These are phyloP conservation scores for Clusia tigrina DNA, from an alignment of 2,888 invertebrate genomes.

Conservation along the genomic window DNA sequence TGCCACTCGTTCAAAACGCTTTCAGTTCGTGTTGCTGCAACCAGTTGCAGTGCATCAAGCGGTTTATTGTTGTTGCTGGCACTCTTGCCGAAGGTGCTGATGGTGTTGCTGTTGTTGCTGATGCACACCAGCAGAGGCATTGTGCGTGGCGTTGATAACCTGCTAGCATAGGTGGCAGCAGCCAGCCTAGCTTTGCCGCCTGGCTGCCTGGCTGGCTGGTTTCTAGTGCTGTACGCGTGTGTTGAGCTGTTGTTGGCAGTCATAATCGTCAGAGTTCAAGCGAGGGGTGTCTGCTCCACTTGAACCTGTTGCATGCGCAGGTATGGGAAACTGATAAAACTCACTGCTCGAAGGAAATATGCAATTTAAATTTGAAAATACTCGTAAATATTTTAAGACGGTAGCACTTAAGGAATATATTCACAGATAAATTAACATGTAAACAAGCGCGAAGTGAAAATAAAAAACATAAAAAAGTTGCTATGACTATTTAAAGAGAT, in stretches of 20 bases:
- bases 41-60: neutral
- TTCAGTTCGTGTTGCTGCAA: slow-evolving; percentile 15
- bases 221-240: neutral
- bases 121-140: slow-evolving; percentile 1
- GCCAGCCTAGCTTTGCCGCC: neutral
- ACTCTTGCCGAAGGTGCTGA: neutral
- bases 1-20: slow-evolving; percentile 1
- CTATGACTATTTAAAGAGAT: no score
- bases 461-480: no score
- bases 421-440: no score
- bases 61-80: neutral
- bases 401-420: no score
- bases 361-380: neutral
- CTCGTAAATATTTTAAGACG: no score
- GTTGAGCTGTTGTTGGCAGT: neutral
- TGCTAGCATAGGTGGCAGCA: neutral
- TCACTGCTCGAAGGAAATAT: neutral
- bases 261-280: neutral
- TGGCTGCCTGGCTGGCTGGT: neutral
- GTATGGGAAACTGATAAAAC: slow-evolving; percentile 11
- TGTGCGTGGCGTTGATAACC: slow-evolving; percentile 19
- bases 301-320: slow-evolving; percentile 18
- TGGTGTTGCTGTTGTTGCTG: no score
- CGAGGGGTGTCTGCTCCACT: slow-evolving; percentile 3
- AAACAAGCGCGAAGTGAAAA: no score